A percentile compares a stretch with the other conserved stretches of the same genome.
These are phyloP conservation scores for Phragmatobia fuliginosa DNA, from an alignment of 2,888 invertebrate genomes.

Conservation along the genomic window DNA sequence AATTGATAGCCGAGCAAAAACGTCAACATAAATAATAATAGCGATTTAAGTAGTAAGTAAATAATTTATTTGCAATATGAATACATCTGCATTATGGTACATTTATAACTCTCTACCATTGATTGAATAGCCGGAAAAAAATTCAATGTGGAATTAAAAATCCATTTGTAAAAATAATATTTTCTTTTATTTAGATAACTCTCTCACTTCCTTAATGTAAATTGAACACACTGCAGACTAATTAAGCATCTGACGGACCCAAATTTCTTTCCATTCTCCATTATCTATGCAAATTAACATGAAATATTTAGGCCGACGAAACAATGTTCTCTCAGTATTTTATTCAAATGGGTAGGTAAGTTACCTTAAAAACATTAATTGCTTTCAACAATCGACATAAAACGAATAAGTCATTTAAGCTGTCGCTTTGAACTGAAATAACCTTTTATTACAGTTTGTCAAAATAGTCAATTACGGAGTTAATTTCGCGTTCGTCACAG, in stretches of 20 bases:
- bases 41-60: no score
- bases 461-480: conserved; percentile 42
- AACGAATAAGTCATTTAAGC: conserved; percentile 27
- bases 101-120: neutral
- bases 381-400: conserved; percentile 25
- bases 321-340: conserved; percentile 11
- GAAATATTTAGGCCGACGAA: conserved; percentile 18
- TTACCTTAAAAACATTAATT: conserved; percentile 32
- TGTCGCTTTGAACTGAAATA: conserved; percentile 23
- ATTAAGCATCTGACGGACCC: conserved; percentile 18
- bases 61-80: neutral
- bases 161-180: neutral
- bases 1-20: no score
- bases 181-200: neutral
- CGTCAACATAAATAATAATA: no score
- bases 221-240: conserved; percentile 12
- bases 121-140: neutral
- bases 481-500: conserved; percentile 31
- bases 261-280: conserved; percentile 14
- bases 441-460: conserved; percentile 40
- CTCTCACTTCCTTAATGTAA: conserved; percentile 1
- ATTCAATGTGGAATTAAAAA: neutral
- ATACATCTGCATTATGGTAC: neutral
- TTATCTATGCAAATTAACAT: conserved; percentile 26
- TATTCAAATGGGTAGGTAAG: conserved; percentile 20